phyloP scores from a whole-genome alignment of 1,140 invertebrate species.

The Branchinecta lindahli region DNA sequence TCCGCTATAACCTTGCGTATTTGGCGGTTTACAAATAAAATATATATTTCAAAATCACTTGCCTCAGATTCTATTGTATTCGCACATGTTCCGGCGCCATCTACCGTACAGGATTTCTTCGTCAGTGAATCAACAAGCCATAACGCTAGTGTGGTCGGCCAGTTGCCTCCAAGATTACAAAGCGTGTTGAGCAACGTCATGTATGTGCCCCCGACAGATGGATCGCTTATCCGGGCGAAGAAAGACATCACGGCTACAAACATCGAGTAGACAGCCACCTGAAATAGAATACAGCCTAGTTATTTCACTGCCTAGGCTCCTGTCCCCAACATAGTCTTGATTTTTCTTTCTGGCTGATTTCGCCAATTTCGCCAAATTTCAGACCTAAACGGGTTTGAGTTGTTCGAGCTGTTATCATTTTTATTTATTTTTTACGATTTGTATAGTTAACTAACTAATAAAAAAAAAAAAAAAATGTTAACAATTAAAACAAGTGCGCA shows the following conservation, averaged over 20 bases:
- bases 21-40: too few species aligned
- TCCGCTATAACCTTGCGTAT: too few species aligned
- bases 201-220: conserved; percentile 89
- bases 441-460: too few species aligned
- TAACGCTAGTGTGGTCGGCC: conserved; percentile 81
- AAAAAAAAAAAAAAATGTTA: too few species aligned
- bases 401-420: too few species aligned
- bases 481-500: too few species aligned
- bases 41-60: not conserved
- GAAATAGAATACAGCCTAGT: conserved; percentile 20
- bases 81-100: conserved; percentile 3
- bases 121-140: conserved; percentile 63
- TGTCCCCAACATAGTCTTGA: conserved; percentile 3
- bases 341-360: too few species aligned
- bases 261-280: conserved; percentile 55
- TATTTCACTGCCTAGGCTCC: not conserved
- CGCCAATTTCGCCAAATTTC: too few species aligned
- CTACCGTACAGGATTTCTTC: conserved; percentile 14
- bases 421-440: too few species aligned
- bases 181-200: conserved; percentile 98
- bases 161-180: conserved; percentile 89
- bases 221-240: conserved; percentile 74
- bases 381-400: too few species aligned
- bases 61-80: not conserved
- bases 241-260: conserved; percentile 71